Percentiles rank a stretch among this genome's conserved stretches.
Evolutionary conservation across 2,888 invertebrate genomes (phyloP).

Genomic region (Tanypteryx hageni): DNA sequence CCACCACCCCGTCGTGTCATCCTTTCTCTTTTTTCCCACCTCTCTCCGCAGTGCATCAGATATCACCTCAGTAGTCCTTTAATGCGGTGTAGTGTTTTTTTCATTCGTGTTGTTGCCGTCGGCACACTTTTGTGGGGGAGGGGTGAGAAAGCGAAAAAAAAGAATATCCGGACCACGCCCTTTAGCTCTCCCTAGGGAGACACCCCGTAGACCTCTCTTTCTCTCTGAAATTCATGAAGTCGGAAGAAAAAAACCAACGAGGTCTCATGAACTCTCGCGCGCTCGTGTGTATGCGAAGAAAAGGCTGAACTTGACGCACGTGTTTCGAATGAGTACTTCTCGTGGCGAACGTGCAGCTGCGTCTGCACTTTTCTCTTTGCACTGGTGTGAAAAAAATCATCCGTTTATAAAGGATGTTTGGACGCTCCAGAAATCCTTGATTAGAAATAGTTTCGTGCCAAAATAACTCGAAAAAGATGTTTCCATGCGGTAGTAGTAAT

Average conservation of each 20-base stretch:
- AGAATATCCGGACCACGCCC: slow-evolving; percentile 20
- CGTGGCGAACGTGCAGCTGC: too few relatives aligned
- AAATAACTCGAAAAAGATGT: too few relatives aligned
- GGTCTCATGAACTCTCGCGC: background rate
- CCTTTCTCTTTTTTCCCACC: background rate
- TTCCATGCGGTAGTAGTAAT: too few relatives aligned
- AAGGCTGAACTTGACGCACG: too few relatives aligned
- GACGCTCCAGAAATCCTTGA: too few relatives aligned
- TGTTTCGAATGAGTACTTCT: too few relatives aligned
- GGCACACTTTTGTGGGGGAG: background rate
- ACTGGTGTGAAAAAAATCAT: too few relatives aligned
- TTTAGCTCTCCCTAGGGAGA: background rate
- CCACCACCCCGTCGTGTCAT: background rate
- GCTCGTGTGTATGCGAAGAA: background rate
- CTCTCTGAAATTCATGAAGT: background rate
- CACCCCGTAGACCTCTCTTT: background rate
- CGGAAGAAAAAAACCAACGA: background rate
- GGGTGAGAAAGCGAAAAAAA: background rate
- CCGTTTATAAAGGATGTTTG: too few relatives aligned
- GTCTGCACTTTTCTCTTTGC: too few relatives aligned
- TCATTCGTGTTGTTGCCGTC: background rate
- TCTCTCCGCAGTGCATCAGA: slow-evolving; percentile 25
- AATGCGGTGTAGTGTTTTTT: background rate
- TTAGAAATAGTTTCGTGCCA: too few relatives aligned
- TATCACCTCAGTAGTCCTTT: slow-evolving; percentile 19